phyloP scores from a whole-genome alignment of 2,113 vertebrate species.

The Rattus rattus region DNA sequence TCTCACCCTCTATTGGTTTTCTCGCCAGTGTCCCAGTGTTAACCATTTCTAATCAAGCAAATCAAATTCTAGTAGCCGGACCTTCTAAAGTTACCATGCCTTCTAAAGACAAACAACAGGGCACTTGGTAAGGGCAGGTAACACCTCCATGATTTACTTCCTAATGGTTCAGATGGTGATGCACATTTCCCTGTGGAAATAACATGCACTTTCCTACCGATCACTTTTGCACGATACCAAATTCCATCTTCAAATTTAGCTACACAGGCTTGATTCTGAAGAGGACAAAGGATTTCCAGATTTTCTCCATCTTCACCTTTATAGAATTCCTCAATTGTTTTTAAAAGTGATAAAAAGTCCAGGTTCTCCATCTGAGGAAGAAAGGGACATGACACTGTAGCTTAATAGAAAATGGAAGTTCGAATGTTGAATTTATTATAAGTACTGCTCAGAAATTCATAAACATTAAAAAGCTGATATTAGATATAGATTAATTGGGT shows the following conservation, averaged over 20 bases:
- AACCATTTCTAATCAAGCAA: constrained; percentile 1
- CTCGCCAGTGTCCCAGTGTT: not conserved
- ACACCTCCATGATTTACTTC: not conserved
- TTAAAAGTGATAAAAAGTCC: constrained; percentile 86
- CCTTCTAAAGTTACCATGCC: not conserved
- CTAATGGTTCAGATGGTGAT: constrained; percentile 11
- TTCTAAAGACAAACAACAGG: constrained; percentile 31
- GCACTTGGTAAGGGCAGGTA: constrained; percentile 10
- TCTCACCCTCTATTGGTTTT: constrained; percentile 1
- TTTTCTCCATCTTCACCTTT: constrained; percentile 73
- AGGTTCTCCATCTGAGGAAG: constrained; percentile 87
- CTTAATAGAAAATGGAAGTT: constrained; percentile 53
- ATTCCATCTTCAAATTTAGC: constrained; percentile 89
- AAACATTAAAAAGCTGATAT: not conserved
- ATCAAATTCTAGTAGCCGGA: constrained; percentile 22
- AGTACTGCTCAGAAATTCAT: constrained; percentile 9
- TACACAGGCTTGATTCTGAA: constrained; percentile 91
- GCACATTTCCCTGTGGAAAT: constrained; percentile 18
- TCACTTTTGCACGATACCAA: constrained; percentile 94
- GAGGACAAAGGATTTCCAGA: constrained; percentile 87
- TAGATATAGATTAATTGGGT: not conserved
- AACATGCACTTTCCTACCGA: constrained; percentile 85
- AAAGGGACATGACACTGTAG: constrained; percentile 28
- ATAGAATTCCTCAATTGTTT: constrained; percentile 90
- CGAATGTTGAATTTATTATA: not conserved